Evolutionary conservation across 1,140 invertebrate genomes (phyloP), one percentile per base, ranked within the genome.

Genomic region (Cyclina sinensis): DNA sequence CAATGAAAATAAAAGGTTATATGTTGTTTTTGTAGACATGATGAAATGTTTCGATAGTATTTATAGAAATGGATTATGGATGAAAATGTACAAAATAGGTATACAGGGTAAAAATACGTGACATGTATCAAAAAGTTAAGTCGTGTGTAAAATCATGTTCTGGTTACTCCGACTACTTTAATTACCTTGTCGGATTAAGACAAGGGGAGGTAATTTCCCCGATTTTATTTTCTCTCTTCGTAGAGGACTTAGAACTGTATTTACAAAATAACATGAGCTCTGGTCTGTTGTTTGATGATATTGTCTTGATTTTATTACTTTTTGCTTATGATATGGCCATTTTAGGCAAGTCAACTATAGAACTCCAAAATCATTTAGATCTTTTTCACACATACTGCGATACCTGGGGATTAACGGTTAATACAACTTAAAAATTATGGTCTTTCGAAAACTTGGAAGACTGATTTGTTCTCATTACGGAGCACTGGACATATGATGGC

Each of bases 21-120:
- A n/a, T n/a, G n/a, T n/a, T n/a, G n/a, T n/a, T n/a, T n/a, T n/a
- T n/a, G n/a, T n/a, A n/a, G n/a, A n/a, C 57, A 16, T 43, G 90
- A 89, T 83, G 80, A 70, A 35, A 76, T 89, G 9, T 91, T 89
- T 89, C 76, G 83, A 76, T 39, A 48, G 35, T 37, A 85, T 85
- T 9, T 85, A 85, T 76, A 68, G 70, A 39, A 85, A 85, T 76
- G 83, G n/a, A n/a, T n/a, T n/a, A n/a, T n/a, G n/a, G n/a, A n/a
- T n/a, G n/a, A n/a, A n/a, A n/a, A 16, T 74, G 18, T 85, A 74
- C 30, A 84, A 85, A 16, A 32, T 24, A 27, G 83, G 83, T 24
- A 76, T 74, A 51, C 39, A 74, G 57, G 70, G 83, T 32, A 85
- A 76, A 37, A 5, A 57, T 21, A 85, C n/a, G n/a, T n/a, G n/a